Evolutionary conservation across 2,797 vertebrate species (phyloP).

Genomic region (Hoplostethus atlanticus): DNA sequence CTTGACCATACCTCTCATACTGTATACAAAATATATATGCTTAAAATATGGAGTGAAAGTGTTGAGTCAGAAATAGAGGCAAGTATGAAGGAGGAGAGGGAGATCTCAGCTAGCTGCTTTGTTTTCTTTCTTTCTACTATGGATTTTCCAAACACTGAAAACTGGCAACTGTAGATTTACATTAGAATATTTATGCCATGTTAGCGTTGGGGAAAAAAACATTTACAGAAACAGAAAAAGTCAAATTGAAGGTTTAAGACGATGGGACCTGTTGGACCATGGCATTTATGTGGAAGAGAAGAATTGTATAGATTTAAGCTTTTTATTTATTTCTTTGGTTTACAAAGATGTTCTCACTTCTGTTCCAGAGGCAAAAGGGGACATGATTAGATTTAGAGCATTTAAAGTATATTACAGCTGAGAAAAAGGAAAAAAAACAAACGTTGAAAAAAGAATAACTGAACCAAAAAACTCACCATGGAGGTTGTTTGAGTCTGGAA

Average conservation of each 20-base stretch:
- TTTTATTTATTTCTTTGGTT: background rate
- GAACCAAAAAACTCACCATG: too few relatives aligned
- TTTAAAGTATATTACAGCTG: background rate
- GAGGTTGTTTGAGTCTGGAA: too few relatives aligned
- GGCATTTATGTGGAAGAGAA: constrained; percentile 5
- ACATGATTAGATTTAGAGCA: background rate
- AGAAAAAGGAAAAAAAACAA: too few relatives aligned
- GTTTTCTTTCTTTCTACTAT: too few relatives aligned
- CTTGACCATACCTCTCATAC: background rate
- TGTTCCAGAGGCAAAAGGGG: background rate
- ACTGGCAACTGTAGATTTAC: constrained; percentile 2
- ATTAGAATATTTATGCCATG: background rate
- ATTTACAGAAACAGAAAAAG: constrained; percentile 15
- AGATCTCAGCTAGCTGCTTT: constrained; percentile 9
- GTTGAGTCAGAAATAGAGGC: too few relatives aligned
- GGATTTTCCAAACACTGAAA: background rate
- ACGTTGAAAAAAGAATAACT: too few relatives aligned
- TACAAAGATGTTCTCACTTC: background rate
- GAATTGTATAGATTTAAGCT: background rate
- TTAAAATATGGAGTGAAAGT: background rate
- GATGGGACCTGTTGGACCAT: background rate
- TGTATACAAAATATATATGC: background rate
- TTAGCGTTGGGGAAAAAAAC: background rate
- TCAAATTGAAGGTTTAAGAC: constrained; percentile 22
- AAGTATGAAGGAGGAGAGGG: too few relatives aligned